Base-by-base conservation (phyloP, 1,140 invertebrate genomes). In the Drosophila biarmipes region DNA sequence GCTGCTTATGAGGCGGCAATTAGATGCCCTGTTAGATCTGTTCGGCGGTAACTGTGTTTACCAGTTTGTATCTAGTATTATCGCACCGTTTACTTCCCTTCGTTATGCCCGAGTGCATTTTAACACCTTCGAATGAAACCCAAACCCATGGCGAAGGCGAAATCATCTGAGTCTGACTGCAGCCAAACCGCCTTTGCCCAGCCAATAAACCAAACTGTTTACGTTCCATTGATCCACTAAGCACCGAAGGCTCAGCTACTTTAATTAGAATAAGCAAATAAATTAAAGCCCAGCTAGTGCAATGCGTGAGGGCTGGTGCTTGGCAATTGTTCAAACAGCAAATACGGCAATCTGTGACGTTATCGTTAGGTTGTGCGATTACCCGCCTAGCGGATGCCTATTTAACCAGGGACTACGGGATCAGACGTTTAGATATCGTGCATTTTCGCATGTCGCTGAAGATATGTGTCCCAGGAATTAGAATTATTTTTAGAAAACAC, bases 341-440 rank as follows among this genome's bases (percentile, higher is more conserved):
- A 90, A 85, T 86, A 80, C 12, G 45, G 40, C 82, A 75, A 90
- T 80, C 77, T 77, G 51, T 56, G 46, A 38, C 63, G 56, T 55
- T 67, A 71, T 90, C 76, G 56, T 57, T 66, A 56, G 29, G 38
- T 53, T 48, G 40, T n/a, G 55, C 38, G 68, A 45, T 66, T 42
- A 62, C 43, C 74, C n/a, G 55, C n/a, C 17, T 29, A 64, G 35
- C 21, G 58, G 21, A 19, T 59, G 49, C 49, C 52, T 68, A 54
- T 62, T 49, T 69, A 12, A 51, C 5, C 2, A n/a, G 5, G 49
- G 12, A 43, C 54, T 55, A 68, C 64, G 66, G 46, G 49, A 68
- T 55, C 66, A 69, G 3, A 6, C 31, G 15, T 37, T 51, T 24
- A 17, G 37, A 48, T 48, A 48, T n/a, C 24, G n/a, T 27, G 43